Base-by-base conservation (phyloP, 2,888 invertebrate genomes). In the Leptopterna dolabrata region DNA sequence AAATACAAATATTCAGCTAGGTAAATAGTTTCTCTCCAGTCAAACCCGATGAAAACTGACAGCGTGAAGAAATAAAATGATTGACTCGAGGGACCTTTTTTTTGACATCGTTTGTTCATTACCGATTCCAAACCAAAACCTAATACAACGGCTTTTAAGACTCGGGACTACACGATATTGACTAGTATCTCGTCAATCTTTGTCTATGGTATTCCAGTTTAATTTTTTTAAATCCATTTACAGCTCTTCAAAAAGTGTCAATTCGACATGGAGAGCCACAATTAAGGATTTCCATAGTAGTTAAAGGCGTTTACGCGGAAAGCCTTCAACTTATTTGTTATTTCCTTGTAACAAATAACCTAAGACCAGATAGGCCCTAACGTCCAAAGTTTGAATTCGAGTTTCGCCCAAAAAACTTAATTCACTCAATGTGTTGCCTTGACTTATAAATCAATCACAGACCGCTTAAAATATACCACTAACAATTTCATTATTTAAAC, bases 401-500 rank as follows among this genome's bases (percentile, higher is more conserved):
- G 24, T 43, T 76, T 36, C 76, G 76, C 41, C 27, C 30, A 78
- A 36, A 78, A 55, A 55, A 81, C 29, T 81, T 55, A 47, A 45
- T 7, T 45, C 29, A 78, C 43, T 81, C 51, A 47, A 47, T 29
- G 11, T 80, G 11, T 51, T 85, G 85, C 73, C 85, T 85, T 76
- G 73, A 85, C 73, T 70, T 71, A 83, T 43, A 81, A 76, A 85
- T 85, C 85, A 76, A 85, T 85, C 85, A 85, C 85, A 85, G 85
- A 85, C 85, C 51, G 71, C 85, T 85, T 85, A 85, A 85, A 85
- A 73, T 85, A 73, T 19, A 47, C 73, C 85, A 45, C 47, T 76
- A 73, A 47, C 14, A 47, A 16, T 81, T 47, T 81, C 27, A 70
- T 45, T 43, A 47, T 45, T 85, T 43, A 41, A 71, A 29, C 36